phyloP scores from a whole-genome alignment of 2,797 vertebrate species.

The Miopithecus talapoin region DNA sequence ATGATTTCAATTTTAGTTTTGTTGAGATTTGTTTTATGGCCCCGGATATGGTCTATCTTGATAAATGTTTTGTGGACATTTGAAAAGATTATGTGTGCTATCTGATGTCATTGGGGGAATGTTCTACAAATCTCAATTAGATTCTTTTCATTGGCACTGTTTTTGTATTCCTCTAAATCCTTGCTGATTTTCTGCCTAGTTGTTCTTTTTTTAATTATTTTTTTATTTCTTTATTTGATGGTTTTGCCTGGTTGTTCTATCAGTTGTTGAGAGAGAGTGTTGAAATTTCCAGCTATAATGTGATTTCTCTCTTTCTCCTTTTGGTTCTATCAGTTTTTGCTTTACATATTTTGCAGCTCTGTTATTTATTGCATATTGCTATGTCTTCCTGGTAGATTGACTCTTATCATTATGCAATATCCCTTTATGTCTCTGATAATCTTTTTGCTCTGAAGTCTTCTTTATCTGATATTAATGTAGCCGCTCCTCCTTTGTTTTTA shows the following conservation, averaged over 20 bases:
- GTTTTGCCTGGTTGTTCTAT: background rate
- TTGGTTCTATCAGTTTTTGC: background rate
- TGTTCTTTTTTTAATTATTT: no score
- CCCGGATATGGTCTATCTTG: no score
- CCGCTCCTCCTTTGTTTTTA: no score
- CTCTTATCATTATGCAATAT: background rate
- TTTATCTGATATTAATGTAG: background rate
- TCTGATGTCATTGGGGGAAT: no score
- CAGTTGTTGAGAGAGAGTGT: no score
- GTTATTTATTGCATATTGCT: background rate
- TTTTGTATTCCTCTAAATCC: background rate
- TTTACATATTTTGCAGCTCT: background rate
- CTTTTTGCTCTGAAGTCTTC: background rate
- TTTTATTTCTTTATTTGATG: no score
- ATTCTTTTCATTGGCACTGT: background rate
- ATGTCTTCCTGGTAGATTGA: background rate
- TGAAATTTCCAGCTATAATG: no score
- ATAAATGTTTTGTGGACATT: no score
- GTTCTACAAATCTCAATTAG: background rate
- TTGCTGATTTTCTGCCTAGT: background rate
- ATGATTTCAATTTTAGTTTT: background rate
- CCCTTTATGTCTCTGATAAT: background rate
- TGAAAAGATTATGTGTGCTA: no score
- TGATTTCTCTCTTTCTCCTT: no score
- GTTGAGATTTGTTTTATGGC: background rate